A percentile compares a stretch with the other conserved stretches of the same genome.
These are phyloP conservation scores for Dorcus parallelipipedus DNA, from an alignment of 2,888 invertebrate species.

Conservation along the genomic window DNA sequence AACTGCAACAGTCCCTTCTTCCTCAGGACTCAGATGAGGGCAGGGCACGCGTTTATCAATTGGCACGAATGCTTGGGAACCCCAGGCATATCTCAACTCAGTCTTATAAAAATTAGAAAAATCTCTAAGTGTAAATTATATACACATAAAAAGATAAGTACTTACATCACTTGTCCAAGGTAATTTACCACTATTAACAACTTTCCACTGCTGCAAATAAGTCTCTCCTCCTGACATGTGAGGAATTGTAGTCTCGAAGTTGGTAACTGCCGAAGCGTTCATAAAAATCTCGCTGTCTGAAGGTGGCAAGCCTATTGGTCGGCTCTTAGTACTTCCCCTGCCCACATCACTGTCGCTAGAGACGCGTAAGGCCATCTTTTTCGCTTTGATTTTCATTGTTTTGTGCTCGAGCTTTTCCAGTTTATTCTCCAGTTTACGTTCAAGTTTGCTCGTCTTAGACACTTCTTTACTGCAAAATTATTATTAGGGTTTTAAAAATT, in stretches of 20 bases:
- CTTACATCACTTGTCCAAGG: conserved; percentile 43
- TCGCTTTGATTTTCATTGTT: conserved; percentile 46
- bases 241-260: conserved; percentile 17
- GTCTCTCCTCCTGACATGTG: conserved; percentile 43
- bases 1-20: conserved; percentile 41
- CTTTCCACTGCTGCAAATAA: conserved; percentile 46
- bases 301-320: conserved; percentile 8
- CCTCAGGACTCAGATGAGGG: conserved; percentile 44
- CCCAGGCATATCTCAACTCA: conserved; percentile 47
- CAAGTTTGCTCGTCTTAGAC: conserved; percentile 33
- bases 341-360: conserved; percentile 31
- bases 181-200: conserved; percentile 43
- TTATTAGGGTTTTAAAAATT: too few species aligned
- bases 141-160: neutral
- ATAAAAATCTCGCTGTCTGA: conserved; percentile 19
- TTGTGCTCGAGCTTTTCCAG: conserved; percentile 48
- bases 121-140: neutral
- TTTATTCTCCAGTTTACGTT: conserved; percentile 43
- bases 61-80: conserved; percentile 44
- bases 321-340: neutral
- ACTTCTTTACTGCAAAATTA: conserved; percentile 20
- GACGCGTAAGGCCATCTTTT: conserved; percentile 38
- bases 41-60: conserved; percentile 37
- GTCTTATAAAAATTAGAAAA: conserved; percentile 37
- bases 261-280: conserved; percentile 25